Base-by-base conservation (phyloP, 2,888 invertebrate genomes). In the Aquatica leii region DNA sequence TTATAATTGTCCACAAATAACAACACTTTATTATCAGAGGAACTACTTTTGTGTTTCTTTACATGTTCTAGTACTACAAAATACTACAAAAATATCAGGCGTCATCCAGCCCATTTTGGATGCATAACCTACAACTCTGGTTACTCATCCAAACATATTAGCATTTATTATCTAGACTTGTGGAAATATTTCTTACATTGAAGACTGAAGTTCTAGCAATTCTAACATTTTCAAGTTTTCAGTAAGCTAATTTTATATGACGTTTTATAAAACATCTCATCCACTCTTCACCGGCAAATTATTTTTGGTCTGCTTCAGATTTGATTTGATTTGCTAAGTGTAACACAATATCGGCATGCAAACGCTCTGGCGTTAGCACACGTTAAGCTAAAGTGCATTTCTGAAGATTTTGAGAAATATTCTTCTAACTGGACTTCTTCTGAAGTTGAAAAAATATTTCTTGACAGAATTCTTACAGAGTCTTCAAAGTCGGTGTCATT, bases 1-100 rank as follows among this genome's bases (percentile, higher is more conserved):
- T 63, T 65, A 51, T 73, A 71, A 59, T 73, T 73, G 56, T 73
- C 70, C 53, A 73, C 48, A 6, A 73, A 14, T 0, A 72, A 31
- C 5, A 73, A 34, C n/a, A 67, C 35, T 49, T 67, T 31, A 31
- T 31, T 31, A 31, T 31, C 31, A 31, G 5, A 6, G 31, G 31
- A 31, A 31, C 31, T 31, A 31, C 9, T 31, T 9, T 6, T 31
- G 31, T 9, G 31, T 31, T 31, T 31, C 31, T 31, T 31, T 31
- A 31, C 31, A 31, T 31, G 31, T 31, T 31, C 31, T 31, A 31
- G 31, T 31, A 31, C 31, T 31, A 6, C 9, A 31, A n/a, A n/a
- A n/a, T n/a, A n/a, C n/a, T n/a, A 31, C 31, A 9, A 31, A 31
- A 31, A 31, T 9, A 31, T 31, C 31, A 4, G 31, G 5, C 31